Evolutionary conservation across 2,113 vertebrate genomes (phyloP).

Genomic region (Antechinus stuartii): DNA sequence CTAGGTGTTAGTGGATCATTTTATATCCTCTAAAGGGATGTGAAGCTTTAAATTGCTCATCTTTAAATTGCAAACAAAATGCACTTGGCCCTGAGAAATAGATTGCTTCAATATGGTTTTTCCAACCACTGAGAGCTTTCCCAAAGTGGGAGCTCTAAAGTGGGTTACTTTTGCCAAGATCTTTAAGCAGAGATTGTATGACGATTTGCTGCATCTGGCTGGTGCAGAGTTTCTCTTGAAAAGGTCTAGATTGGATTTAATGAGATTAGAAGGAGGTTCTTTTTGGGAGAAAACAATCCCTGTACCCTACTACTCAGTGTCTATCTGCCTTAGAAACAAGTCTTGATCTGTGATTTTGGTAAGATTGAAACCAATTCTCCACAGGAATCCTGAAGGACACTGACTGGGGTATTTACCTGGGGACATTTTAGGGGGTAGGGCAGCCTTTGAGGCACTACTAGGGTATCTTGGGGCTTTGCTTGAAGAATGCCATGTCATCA

Average conservation of each 20-base stretch:
- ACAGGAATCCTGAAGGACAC: neutral
- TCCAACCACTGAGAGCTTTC: neutral
- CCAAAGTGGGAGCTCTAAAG: neutral
- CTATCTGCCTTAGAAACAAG: neutral
- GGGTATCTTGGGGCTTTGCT: neutral
- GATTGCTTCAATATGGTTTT: neutral
- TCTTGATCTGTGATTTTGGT: neutral
- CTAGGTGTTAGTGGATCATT: neutral
- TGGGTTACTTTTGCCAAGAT: neutral
- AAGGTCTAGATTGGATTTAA: neutral
- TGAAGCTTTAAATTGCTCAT: neutral
- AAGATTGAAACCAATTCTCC: neutral
- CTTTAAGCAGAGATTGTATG: neutral
- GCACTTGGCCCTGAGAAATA: neutral
- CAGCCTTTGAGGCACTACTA: neutral
- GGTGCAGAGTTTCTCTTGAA: neutral
- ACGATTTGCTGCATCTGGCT: neutral
- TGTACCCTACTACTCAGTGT: neutral
- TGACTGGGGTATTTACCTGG: neutral
- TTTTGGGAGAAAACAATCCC: neutral
- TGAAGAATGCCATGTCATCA: neutral
- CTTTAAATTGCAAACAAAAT: neutral
- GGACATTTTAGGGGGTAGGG: neutral
- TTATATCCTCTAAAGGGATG: neutral
- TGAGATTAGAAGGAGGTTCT: neutral